Percentiles rank a stretch among this genome's conserved stretches.
Conservation (phyloP, 64 coral and sea anemone genomes). For the Exaiptasia diaphana region DNA sequence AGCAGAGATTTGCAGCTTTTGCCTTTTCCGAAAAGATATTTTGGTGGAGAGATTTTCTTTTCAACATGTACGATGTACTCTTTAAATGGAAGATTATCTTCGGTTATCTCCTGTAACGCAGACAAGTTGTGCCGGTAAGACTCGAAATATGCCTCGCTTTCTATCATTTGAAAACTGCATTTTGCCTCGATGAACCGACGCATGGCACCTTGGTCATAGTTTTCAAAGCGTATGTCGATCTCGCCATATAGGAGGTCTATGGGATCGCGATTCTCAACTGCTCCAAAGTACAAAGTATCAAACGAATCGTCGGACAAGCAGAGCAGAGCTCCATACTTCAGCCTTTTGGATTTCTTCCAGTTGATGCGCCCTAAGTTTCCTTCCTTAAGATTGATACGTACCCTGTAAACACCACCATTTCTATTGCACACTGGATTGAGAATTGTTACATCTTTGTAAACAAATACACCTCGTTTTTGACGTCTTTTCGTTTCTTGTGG, state of each 20-base stretch:
- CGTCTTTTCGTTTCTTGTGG: not conserved
- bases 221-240: slow-evolving; percentile 75
- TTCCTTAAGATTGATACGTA: slow-evolving; percentile 31
- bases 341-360: slow-evolving; percentile 58
- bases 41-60: not conserved
- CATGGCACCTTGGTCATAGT: not conserved
- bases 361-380: slow-evolving; percentile 38
- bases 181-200: slow-evolving; percentile 18
- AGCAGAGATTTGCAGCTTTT: too few relatives aligned
- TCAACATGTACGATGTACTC: slow-evolving; percentile 30
- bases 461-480: not conserved
- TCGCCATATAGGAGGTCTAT: slow-evolving; percentile 32
- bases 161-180: slow-evolving; percentile 74
- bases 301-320: slow-evolving; percentile 74
- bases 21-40: not conserved
- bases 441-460: slow-evolving; percentile 22
- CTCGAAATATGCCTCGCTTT: slow-evolving; percentile 92
- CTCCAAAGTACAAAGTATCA: slow-evolving; percentile 54
- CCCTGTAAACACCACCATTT: slow-evolving; percentile 2
- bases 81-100: slow-evolving; percentile 41
- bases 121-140: slow-evolving; percentile 72
- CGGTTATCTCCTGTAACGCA: slow-evolving; percentile 45
- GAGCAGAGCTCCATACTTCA: slow-evolving; percentile 77
- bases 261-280: slow-evolving; percentile 57
- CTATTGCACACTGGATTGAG: slow-evolving; percentile 7